Evolutionary conservation across 2,113 vertebrate genomes (phyloP).

Genomic region (Mesitornis unicolor): DNA sequence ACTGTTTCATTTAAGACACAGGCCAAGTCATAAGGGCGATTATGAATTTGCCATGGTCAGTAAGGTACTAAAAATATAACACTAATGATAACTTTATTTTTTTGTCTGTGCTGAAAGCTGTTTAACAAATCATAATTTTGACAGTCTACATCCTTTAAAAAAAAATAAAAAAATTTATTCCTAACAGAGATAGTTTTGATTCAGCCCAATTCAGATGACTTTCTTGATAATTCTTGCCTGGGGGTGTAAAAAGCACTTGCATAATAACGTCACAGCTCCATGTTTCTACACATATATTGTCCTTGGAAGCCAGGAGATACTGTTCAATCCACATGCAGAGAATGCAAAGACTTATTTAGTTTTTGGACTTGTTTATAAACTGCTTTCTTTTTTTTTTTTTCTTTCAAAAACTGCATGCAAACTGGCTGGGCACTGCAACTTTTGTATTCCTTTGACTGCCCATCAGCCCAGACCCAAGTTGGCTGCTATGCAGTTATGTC

Average conservation of each 20-base stretch:
- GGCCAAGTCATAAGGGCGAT: conserved; percentile 21
- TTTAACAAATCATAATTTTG: background rate
- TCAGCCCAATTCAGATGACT: background rate
- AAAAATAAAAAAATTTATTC: no score
- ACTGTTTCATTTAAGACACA: conserved; percentile 68
- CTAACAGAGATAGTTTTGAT: background rate
- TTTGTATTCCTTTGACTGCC: background rate
- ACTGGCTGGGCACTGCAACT: background rate
- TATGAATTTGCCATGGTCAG: conserved; percentile 47
- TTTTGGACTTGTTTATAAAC: background rate
- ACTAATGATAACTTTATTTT: background rate
- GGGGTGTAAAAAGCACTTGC: background rate
- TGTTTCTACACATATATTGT: background rate
- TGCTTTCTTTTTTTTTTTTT: no score
- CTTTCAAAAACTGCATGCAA: background rate
- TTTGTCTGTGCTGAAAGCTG: background rate
- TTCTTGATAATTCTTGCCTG: background rate
- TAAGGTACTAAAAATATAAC: conserved; percentile 58
- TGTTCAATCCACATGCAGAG: background rate
- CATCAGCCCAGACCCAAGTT: background rate
- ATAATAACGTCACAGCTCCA: background rate
- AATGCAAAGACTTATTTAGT: background rate
- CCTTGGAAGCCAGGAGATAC: background rate
- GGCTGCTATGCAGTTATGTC: background rate
- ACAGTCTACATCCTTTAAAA: background rate